These are phyloP conservation scores for Mongoloraphidia duomilia DNA, from an alignment of 2,888 invertebrate genomes.

Conservation along the genomic window DNA sequence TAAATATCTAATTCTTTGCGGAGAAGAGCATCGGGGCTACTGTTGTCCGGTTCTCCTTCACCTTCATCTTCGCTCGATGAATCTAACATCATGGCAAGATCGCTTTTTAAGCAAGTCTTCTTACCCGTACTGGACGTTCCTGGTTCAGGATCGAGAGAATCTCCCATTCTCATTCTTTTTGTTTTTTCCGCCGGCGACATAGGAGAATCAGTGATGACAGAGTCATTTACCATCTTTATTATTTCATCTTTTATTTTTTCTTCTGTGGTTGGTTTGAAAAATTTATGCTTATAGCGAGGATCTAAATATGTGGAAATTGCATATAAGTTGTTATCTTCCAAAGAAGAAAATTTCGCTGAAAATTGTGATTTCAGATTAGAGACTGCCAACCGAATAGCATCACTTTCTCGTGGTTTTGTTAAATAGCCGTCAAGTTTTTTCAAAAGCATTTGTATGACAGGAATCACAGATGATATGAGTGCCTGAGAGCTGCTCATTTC, in stretches of 20 bases:
- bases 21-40: background rate
- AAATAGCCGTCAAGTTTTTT: conserved; percentile 17
- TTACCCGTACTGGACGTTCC: too few species aligned
- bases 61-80: background rate
- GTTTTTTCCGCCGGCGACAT: too few species aligned
- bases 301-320: too few species aligned
- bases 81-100: conserved; percentile 4
- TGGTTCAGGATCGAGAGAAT: too few species aligned
- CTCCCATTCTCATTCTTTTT: background rate
- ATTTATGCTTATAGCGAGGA: conserved; percentile 4
- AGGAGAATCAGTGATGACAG: background rate
- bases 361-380: conserved; percentile 16
- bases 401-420: conserved; percentile 13
- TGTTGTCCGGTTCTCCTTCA: background rate
- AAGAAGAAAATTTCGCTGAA: conserved; percentile 15
- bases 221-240: background rate
- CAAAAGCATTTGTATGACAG: conserved; percentile 15
- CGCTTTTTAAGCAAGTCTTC: conserved; percentile 6
- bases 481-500: conserved; percentile 16
- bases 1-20: background rate
- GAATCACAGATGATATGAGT: conserved; percentile 17
- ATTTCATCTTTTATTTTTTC: conserved; percentile 2
- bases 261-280: conserved; percentile 3
- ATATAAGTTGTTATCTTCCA: conserved; percentile 17
- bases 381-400: conserved; percentile 14